A percentile compares a stretch with the other conserved stretches of the same genome.
Evolutionary conservation across 2,888 invertebrate genomes (phyloP).

Genomic region (Cyclophora albipunctata): DNA sequence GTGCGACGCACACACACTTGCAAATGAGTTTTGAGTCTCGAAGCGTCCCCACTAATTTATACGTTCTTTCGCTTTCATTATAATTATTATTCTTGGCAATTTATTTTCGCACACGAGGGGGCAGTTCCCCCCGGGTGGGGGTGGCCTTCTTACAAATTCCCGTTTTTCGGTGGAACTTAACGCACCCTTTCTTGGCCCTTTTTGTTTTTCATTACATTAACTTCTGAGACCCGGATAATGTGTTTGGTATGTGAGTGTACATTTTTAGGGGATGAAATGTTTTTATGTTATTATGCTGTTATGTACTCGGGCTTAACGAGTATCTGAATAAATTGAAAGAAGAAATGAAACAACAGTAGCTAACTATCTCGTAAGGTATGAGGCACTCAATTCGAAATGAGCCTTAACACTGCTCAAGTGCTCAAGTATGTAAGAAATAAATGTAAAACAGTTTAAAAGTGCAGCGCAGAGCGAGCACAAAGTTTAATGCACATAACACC

Average conservation of each 20-base stretch:
- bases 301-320: too few relatives aligned
- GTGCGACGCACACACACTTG: constrained; percentile 31
- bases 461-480: constrained; percentile 5
- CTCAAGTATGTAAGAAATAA: too few relatives aligned
- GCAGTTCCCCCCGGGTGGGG: constrained; percentile 46
- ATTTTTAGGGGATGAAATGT: constrained; percentile 45
- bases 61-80: constrained; percentile 76
- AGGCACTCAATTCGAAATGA: too few relatives aligned
- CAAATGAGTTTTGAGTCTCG: constrained; percentile 47
- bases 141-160: constrained; percentile 73
- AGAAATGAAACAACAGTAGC: too few relatives aligned
- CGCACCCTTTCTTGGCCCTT: constrained; percentile 76
- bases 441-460: too few relatives aligned
- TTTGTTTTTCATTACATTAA: constrained; percentile 77
- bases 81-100: constrained; percentile 77
- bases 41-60: constrained; percentile 75
- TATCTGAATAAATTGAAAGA: too few relatives aligned
- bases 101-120: constrained; percentile 76
- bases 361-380: too few relatives aligned
- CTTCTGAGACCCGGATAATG: constrained; percentile 71
- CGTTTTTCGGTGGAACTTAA: constrained; percentile 75
- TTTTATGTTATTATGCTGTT: background rate
- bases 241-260: constrained; percentile 60
- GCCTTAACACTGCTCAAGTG: too few relatives aligned
- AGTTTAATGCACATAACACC: constrained; percentile 35